Evolutionary conservation across 2,113 vertebrate species (phyloP).

Genomic region (Sigmodon hispidus): DNA sequence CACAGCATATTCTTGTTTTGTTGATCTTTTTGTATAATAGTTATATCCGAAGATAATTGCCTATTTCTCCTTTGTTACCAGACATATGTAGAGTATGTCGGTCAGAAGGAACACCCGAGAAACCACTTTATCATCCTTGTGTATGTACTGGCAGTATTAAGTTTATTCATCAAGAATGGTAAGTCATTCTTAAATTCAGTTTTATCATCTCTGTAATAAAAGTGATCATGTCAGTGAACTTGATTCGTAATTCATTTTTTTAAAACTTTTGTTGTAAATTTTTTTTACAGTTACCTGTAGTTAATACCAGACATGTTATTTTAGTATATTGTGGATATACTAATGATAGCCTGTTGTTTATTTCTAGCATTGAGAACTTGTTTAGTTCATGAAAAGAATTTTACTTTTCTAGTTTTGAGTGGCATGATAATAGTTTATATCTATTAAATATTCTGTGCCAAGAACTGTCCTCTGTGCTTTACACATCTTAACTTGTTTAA

Average conservation of each 20-base stretch:
- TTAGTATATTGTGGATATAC: background rate
- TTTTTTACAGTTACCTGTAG: background rate
- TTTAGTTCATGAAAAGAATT: background rate
- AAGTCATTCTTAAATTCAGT: conserved; percentile 79
- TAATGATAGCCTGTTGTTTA: background rate
- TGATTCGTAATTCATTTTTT: conserved; percentile 10
- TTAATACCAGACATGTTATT: conserved; percentile 6
- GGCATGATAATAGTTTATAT: background rate
- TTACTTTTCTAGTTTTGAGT: background rate
- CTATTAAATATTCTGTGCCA: conserved; percentile 9
- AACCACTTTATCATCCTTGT: conserved; percentile 98
- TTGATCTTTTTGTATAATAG: background rate
- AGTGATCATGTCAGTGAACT: conserved; percentile 11
- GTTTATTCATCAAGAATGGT: conserved; percentile 99
- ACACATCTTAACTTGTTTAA: background rate
- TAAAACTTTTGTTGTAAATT: background rate
- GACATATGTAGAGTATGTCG: conserved; percentile 99
- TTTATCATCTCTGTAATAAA: conserved; percentile 12
- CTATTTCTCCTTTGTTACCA: conserved; percentile 82
- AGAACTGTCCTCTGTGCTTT: background rate
- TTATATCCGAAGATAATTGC: conserved; percentile 38
- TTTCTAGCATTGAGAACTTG: conserved; percentile 4
- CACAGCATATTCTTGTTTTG: conserved; percentile 15
- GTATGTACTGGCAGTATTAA: conserved; percentile 99
- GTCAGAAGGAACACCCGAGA: conserved; percentile 97